Percentiles rank a stretch among this genome's conserved stretches.
Conservation (phyloP, 2,113 vertebrate genomes). For the Canis aureus region DNA sequence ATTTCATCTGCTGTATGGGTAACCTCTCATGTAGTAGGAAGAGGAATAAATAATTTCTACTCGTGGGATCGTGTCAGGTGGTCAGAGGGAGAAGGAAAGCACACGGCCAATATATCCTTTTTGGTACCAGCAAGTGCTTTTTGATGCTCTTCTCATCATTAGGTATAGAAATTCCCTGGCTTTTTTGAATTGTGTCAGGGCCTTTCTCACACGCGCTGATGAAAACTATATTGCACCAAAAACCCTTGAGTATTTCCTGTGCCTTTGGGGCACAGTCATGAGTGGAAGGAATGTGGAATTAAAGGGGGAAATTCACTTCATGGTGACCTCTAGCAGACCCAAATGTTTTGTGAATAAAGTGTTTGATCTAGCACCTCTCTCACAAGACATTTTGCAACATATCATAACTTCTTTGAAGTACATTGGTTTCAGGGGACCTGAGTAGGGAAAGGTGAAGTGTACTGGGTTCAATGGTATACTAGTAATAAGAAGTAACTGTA, state of each 20-base stretch:
- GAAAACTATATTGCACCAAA: conserved; percentile 14
- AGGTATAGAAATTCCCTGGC: not conserved
- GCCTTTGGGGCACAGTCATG: not conserved
- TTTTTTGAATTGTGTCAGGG: not conserved
- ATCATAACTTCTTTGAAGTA: not conserved
- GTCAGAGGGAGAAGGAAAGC: not conserved
- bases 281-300: conserved; percentile 14
- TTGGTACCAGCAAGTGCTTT: not conserved
- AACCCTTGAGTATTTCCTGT: conserved; percentile 22
- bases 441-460: not conserved
- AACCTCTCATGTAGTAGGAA: not conserved
- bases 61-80: not conserved
- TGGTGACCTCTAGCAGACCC: conserved; percentile 24
- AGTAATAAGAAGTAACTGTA: not conserved
- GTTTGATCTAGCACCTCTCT: not conserved
- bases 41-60: not conserved
- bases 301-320: not conserved
- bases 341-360: not conserved
- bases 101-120: not conserved
- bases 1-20: not conserved
- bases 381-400: not conserved
- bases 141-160: conserved; percentile 40
- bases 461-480: not conserved
- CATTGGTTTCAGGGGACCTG: not conserved
- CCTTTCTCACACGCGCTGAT: not conserved